These are phyloP conservation scores for Xestia c-nigrum DNA, from an alignment of 2,888 invertebrate genomes.

Conservation along the genomic window DNA sequence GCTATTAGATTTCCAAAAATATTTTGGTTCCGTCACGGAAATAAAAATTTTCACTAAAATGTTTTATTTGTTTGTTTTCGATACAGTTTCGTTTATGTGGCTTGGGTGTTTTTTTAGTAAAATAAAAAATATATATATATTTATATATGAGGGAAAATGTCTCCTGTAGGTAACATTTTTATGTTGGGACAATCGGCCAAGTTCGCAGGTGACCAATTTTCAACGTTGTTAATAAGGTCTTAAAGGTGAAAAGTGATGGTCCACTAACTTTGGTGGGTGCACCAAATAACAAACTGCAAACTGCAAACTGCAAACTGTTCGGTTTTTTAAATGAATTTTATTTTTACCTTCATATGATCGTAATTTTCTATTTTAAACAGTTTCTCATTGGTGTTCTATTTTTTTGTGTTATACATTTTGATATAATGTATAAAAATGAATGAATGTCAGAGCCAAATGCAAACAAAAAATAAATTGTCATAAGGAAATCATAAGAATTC, in stretches of 20 bases:
- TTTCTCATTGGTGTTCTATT: not conserved
- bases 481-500: not conserved
- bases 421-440: not conserved
- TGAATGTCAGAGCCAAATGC: not conserved
- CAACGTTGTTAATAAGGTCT: not conserved
- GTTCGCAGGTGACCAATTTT: not conserved
- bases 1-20: constrained; percentile 51
- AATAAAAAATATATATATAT: no score
- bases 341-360: not conserved
- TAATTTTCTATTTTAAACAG: not conserved
- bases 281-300: not conserved
- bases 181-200: not conserved
- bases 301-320: not conserved
- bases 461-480: no score
- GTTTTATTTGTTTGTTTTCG: constrained; percentile 11
- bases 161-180: not conserved
- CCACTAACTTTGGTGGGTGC: not conserved
- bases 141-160: not conserved
- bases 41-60: not conserved
- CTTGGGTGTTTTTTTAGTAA: constrained; percentile 18
- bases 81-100: not conserved
- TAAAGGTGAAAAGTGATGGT: not conserved
- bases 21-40: not conserved
- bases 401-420: not conserved
- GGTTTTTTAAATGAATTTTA: not conserved